A percentile compares a stretch with the other conserved stretches of the same genome.
These are phyloP conservation scores for Centropus bengalensis DNA, from an alignment of 2,113 vertebrate genomes.

Conservation along the genomic window DNA sequence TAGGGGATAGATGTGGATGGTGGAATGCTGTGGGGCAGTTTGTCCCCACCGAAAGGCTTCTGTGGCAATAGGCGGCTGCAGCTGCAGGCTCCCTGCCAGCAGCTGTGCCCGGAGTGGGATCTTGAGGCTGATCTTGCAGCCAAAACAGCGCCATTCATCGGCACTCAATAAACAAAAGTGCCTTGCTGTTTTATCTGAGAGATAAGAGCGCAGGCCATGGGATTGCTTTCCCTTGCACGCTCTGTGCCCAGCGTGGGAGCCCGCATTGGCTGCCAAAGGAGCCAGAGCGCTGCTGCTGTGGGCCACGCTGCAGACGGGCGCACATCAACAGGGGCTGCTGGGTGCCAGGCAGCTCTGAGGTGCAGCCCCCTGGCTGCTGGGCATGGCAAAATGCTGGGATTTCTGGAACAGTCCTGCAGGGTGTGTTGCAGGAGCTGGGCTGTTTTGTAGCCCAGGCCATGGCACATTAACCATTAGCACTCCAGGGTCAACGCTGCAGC, in stretches of 20 bases:
- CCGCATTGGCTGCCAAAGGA: background rate
- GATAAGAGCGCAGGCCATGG: conserved; percentile 17
- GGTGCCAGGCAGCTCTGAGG: background rate
- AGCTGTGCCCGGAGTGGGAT: background rate
- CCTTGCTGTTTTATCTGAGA: background rate
- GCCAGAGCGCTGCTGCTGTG: background rate
- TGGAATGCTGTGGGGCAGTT: background rate
- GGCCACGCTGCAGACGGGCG: fast-evolving
- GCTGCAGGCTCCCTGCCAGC: background rate
- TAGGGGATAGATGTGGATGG: background rate
- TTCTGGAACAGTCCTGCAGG: background rate
- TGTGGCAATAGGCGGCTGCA: background rate
- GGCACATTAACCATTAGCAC: background rate
- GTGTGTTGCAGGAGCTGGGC: background rate
- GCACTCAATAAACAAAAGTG: conserved; percentile 58
- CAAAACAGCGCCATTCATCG: background rate
- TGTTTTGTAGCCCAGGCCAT: background rate
- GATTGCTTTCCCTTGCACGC: background rate
- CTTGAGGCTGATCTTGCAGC: background rate
- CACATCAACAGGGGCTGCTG: fast-evolving
- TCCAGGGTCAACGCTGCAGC: background rate
- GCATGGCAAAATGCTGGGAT: background rate
- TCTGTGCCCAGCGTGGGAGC: background rate
- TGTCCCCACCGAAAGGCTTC: background rate
- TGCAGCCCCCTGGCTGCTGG: fast-evolving